Evolutionary conservation across 2,888 invertebrate species (phyloP).

Genomic region (Gymnosoma rotundatum): DNA sequence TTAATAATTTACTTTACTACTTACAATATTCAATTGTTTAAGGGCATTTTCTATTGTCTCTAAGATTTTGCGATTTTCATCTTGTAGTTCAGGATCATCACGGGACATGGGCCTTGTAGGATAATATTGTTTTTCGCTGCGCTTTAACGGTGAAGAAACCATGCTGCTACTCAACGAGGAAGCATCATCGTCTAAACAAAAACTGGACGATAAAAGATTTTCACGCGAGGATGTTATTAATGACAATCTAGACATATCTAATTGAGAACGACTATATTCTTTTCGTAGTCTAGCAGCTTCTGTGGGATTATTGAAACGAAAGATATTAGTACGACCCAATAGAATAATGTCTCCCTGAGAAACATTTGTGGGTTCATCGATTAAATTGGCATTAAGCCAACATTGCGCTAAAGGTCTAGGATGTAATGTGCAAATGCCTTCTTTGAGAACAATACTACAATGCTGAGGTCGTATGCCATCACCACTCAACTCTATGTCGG

Average conservation of each 20-base stretch:
- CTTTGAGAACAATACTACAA: conserved; percentile 88
- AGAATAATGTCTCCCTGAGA: conserved; percentile 92
- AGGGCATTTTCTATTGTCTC: conserved; percentile 87
- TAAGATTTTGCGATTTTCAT: conserved; percentile 86
- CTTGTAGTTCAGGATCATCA: conserved; percentile 86
- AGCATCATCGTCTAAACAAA: conserved; percentile 79
- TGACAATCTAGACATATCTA: conserved; percentile 91
- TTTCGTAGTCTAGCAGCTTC: conserved; percentile 92
- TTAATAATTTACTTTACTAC: conserved; percentile 41
- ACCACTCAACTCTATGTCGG: conserved; percentile 91
- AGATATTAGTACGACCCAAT: conserved; percentile 90
- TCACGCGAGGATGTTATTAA: conserved; percentile 89
- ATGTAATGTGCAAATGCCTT: conserved; percentile 88
- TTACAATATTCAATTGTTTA: conserved; percentile 83
- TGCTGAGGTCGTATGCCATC: conserved; percentile 90
- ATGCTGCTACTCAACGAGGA: conserved; percentile 72
- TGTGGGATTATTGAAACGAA: conserved; percentile 94
- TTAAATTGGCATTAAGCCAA: conserved; percentile 91
- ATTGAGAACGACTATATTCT: conserved; percentile 86
- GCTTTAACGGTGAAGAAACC: conserved; percentile 77
- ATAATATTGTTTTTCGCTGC: conserved; percentile 80
- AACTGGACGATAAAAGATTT: conserved; percentile 84
- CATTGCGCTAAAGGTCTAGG: conserved; percentile 89
- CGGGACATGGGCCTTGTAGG: conserved; percentile 81
- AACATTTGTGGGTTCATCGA: conserved; percentile 90